Base-by-base conservation (phyloP, 2,888 invertebrate genomes). In the Caenorhabditis plicata region DNA sequence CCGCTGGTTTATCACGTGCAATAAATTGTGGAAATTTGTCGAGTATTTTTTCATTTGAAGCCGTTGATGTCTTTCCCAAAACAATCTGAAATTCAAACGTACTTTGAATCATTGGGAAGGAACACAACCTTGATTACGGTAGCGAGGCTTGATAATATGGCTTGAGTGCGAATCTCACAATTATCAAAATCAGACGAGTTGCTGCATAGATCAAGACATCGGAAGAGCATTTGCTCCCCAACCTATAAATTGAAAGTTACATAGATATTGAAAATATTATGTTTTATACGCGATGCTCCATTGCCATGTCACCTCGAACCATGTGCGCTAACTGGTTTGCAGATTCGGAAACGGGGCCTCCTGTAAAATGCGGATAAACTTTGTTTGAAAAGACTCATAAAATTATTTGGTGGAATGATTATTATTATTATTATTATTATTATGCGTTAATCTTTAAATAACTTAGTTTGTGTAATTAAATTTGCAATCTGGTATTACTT, bases 1-100 rank as follows among this genome's bases (percentile, higher is more conserved):
- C 66, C 40, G 53, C 53, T 25, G 88, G 87, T 81, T 90, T 90
- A 79, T 91, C 91, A 81, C 89, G 89, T 75, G 88, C 88, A 45
- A 91, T 88, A 82, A 90, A 92, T 54, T 88, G 89, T 64, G 90
- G 89, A 72, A 88, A 88, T 68, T 88, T 86, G 77, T 91, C 91
- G 41, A 88, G 81, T 52, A 86, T 81, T 53, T 84, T 82, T 72
- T 81, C 81, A 71, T 47, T 73, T 31, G 74, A 54, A 25, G 68
- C 60, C 20, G 62, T 70, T 22, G 79, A 73, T 26, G 66, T 66
- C 49, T 80, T 68, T 22, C 69, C 67, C 22, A 78, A 50, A 4
- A 67, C 56, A 9, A 75, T 65, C 75, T 77, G 41, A 39, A 70
- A 36, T 33, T 47, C 41, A 26, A 41, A 41, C 26, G 41, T 27